A percentile compares a stretch with the other conserved stretches of the same genome.
phyloP scores from a whole-genome alignment of 2,113 vertebrate genomes.

The Apteryx owenii region DNA sequence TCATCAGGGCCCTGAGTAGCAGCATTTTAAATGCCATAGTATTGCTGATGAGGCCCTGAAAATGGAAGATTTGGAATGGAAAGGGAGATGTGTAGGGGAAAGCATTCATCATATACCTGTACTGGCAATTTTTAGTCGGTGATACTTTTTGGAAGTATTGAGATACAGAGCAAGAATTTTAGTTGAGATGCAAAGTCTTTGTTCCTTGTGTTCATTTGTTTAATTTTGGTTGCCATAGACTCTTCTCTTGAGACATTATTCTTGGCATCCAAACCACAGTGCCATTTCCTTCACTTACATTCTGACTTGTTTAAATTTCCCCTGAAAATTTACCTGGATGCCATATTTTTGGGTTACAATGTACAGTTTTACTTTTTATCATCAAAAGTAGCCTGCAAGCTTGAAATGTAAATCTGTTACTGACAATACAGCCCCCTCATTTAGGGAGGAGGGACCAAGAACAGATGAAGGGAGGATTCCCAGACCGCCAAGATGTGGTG shows the following conservation, averaged over 20 bases:
- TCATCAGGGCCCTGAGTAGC: not conserved
- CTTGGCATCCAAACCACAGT: not conserved
- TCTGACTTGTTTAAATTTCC: not conserved
- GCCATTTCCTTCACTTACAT: not conserved
- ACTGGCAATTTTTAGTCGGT: not conserved
- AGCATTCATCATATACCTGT: not conserved
- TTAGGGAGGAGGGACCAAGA: no score
- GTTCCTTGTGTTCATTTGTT: not conserved
- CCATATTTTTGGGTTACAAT: not conserved
- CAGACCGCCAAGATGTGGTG: not conserved
- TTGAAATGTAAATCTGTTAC: not conserved
- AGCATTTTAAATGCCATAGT: not conserved
- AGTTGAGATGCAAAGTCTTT: not conserved
- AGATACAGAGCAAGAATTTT: not conserved
- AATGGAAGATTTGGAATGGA: no score
- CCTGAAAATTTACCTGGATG: not conserved
- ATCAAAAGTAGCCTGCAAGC: not conserved
- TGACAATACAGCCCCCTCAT: not conserved
- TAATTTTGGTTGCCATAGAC: not conserved
- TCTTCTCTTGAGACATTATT: not conserved
- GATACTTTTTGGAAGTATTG: not conserved
- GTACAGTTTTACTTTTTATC: not conserved
- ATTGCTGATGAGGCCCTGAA: not conserved
- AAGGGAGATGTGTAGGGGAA: not conserved
- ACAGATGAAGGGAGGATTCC: not conserved